Percentiles rank a stretch among this genome's conserved stretches.
phyloP scores from a whole-genome alignment of 2,113 vertebrate genomes.

The Phocoena phocoena region DNA sequence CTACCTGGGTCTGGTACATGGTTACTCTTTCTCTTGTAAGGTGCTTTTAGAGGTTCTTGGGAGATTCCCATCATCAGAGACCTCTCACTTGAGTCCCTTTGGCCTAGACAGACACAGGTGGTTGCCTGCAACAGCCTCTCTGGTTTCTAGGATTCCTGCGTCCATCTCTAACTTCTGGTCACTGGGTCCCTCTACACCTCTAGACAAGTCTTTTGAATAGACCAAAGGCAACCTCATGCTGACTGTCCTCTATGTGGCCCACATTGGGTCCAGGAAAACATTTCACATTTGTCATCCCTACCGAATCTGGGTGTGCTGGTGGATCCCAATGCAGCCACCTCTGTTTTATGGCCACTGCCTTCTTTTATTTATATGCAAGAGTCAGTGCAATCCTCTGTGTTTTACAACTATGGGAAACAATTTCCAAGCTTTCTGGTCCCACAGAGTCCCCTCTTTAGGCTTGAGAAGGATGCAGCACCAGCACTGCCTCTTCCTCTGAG shows the following conservation, averaged over 20 bases:
- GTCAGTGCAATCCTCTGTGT: not conserved
- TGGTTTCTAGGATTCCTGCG: not conserved
- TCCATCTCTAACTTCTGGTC: not conserved
- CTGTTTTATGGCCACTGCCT: not conserved
- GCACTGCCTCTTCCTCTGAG: not conserved
- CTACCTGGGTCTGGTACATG: not conserved
- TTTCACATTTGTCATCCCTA: not conserved
- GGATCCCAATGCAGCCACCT: not conserved
- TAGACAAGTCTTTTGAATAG: not conserved
- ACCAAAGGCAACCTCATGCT: not conserved
- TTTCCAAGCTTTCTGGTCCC: not conserved
- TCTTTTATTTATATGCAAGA: not conserved
- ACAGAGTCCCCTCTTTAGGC: not conserved
- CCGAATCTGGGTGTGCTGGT: not conserved
- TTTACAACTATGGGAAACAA: not conserved
- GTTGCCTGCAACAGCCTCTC: not conserved
- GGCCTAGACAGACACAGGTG: not conserved
- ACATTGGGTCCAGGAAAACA: not conserved
- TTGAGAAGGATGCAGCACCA: not conserved
- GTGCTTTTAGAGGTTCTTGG: not conserved
- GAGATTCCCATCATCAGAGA: not conserved
- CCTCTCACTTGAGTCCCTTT: not conserved
- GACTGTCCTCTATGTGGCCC: not conserved
- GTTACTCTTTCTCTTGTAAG: not conserved
- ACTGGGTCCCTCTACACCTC: not conserved